Percentiles rank a stretch among this genome's conserved stretches.
These are phyloP conservation scores for Brachionus plicatilis DNA, from an alignment of 1,140 invertebrate genomes.

Conservation along the genomic window DNA sequence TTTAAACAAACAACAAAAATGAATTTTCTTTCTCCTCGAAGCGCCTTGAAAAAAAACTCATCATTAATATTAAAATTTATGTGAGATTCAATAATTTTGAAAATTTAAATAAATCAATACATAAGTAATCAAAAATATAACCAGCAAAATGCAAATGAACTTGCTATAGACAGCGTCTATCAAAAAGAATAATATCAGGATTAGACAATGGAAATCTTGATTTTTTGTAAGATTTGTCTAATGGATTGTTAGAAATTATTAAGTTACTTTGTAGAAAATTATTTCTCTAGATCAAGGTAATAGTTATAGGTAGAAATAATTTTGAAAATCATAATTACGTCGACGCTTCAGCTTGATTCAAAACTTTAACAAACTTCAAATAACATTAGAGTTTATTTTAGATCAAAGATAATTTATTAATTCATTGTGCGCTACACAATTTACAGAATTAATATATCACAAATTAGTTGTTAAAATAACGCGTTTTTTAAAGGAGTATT, in stretches of 20 bases:
- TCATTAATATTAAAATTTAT: conserved; percentile 5
- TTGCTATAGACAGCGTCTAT: background rate
- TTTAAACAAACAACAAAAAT: background rate
- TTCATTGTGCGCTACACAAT: background rate
- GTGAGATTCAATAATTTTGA: background rate
- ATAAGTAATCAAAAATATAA: background rate
- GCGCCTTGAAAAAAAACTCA: background rate
- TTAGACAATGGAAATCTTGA: background rate
- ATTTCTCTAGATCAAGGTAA: background rate
- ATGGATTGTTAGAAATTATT: background rate
- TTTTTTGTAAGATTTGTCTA: background rate
- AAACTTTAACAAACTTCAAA: background rate
- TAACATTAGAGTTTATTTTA: background rate
- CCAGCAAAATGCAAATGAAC: background rate
- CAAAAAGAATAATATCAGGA: background rate
- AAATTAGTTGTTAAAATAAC: background rate
- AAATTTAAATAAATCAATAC: background rate
- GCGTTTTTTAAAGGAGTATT: background rate
- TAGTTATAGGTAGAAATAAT: background rate
- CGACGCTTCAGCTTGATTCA: background rate
- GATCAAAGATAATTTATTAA: background rate
- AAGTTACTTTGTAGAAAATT: background rate
- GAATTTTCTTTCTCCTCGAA: background rate
- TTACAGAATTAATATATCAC: background rate
- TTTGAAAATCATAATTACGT: background rate